These are phyloP conservation scores for Typhlichthys eigenmanni DNA, from an alignment of 2,797 vertebrate species.

Conservation along the genomic window DNA sequence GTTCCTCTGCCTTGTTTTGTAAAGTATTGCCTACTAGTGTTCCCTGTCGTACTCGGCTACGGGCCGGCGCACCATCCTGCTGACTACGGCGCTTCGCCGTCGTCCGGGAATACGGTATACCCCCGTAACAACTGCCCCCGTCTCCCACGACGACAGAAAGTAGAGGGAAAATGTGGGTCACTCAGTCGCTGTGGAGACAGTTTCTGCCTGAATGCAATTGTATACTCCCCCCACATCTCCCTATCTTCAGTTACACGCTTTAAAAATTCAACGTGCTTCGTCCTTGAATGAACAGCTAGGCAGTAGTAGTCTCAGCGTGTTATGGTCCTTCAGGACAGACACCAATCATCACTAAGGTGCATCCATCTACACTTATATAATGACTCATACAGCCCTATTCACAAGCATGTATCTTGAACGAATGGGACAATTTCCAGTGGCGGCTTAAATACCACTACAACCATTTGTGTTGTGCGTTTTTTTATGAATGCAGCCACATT, in stretches of 20 bases:
- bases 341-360: no score
- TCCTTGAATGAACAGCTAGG: constrained; percentile 32
- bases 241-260: constrained; percentile 48
- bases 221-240: constrained; percentile 23
- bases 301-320: constrained; percentile 19
- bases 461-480: no score
- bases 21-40: not conserved
- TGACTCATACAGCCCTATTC: no score
- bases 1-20: not conserved
- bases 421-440: no score
- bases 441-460: no score
- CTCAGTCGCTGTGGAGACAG: constrained; percentile 51
- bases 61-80: constrained; percentile 4
- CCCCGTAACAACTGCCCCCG: constrained; percentile 36
- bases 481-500: no score
- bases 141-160: constrained; percentile 38
- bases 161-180: constrained; percentile 60
- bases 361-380: no score
- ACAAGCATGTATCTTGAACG: no score
- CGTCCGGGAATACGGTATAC: constrained; percentile 14
- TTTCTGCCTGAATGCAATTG: constrained; percentile 36
- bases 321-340: no score
- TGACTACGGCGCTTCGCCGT: constrained; percentile 12
- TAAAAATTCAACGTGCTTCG: constrained; percentile 56
- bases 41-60: constrained; percentile 1